Evolutionary conservation across 2,797 vertebrate genomes (phyloP).

Genomic region (Crax fasciolata): DNA sequence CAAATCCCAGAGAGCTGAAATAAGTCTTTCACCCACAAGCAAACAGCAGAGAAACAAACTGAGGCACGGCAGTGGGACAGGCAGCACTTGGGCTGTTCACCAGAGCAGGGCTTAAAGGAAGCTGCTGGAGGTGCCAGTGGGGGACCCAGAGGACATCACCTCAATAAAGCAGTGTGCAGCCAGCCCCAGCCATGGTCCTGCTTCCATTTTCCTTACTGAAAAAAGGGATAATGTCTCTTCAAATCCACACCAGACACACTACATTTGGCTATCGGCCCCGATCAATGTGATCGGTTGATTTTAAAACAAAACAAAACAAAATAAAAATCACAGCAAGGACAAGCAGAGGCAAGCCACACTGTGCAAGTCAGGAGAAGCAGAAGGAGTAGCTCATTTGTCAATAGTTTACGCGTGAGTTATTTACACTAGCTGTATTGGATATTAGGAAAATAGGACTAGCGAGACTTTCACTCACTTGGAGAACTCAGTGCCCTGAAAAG

Average conservation of each 20-base stretch:
- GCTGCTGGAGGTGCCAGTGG: neutral
- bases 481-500: slow-evolving; percentile 21
- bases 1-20: neutral
- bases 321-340: slow-evolving; percentile 50
- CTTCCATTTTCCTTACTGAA: neutral
- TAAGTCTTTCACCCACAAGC: neutral
- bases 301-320: slow-evolving; percentile 10
- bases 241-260: slow-evolving; percentile 61
- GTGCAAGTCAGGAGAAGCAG: slow-evolving; percentile 63
- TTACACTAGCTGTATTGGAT: slow-evolving; percentile 48
- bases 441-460: slow-evolving; percentile 23
- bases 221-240: slow-evolving; percentile 72
- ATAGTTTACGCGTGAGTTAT: neutral
- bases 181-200: neutral
- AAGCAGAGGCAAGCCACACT: slow-evolving; percentile 67
- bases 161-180: neutral
- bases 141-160: neutral
- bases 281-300: slow-evolving; percentile 84
- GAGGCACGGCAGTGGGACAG: neutral
- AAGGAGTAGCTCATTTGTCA: slow-evolving; percentile 21
- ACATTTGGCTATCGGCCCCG: slow-evolving; percentile 74
- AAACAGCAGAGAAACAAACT: neutral
- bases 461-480: neutral
- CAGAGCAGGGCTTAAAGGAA: neutral
- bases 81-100: neutral